Conservation (phyloP, 2,888 invertebrate genomes). For the Leptinotarsa haldemani region DNA sequence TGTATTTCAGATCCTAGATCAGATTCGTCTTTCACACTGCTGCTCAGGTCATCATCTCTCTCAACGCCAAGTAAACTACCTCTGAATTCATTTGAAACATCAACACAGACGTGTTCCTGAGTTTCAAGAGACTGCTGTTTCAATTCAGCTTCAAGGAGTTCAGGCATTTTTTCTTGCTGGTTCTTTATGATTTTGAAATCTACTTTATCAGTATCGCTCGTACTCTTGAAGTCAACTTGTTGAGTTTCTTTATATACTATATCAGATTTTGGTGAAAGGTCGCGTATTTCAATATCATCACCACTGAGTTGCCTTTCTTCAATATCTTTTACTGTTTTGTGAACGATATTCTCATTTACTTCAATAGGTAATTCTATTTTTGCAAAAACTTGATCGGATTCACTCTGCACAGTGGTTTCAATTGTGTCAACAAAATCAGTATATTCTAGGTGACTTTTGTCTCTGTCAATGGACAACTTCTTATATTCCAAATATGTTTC, state of each 20-base stretch:
- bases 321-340: not conserved
- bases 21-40: conserved; percentile 60
- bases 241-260: too few relatives aligned
- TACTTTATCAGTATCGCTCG: conserved; percentile 27
- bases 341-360: not conserved
- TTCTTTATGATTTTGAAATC: conserved; percentile 37
- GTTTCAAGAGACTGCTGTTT: conserved; percentile 37
- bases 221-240: not conserved
- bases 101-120: not conserved
- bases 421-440: not conserved
- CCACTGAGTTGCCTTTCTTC: not conserved
- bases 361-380: not conserved
- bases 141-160: conserved; percentile 47
- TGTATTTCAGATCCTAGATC: conserved; percentile 64
- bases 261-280: not conserved
- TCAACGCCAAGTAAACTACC: conserved; percentile 47
- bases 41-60: conserved; percentile 62
- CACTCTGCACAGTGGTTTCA: not conserved
- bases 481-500: conserved; percentile 9
- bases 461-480: not conserved
- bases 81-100: conserved; percentile 16
- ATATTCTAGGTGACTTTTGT: not conserved
- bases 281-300: not conserved
- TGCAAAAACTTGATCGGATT: not conserved
- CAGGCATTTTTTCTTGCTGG: conserved; percentile 48